Base-by-base conservation (phyloP, 1,140 invertebrate species). In the Mya arenaria region DNA sequence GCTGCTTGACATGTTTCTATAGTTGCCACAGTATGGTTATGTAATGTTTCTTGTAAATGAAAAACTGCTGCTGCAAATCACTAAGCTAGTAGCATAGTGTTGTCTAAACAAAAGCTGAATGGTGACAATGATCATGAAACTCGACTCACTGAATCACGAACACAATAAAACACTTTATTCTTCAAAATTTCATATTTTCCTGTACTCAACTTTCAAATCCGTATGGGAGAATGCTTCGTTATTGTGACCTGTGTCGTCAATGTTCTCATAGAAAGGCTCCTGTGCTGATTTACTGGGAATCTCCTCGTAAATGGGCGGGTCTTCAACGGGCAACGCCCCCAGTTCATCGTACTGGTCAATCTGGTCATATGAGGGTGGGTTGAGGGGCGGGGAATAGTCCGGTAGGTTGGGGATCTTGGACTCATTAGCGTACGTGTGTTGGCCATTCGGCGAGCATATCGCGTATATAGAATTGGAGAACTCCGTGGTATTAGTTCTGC, bases 361-460 rank as follows among this genome's bases (percentile, higher is more conserved):
- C 25, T 68, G 30, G 36, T 68, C 65, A 37, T 68, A 68, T n/a
- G 65, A 68, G n/a, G 65, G 65, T 37, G 65, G 65, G 19, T 68
- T 68, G 19, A 39, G 28, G 30, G 65, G 65, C 30, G 65, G 65
- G 25, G 65, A 17, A 68, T 68, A 68, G 15, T 28, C 65, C 2
- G 65, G 65, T 4, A 68, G 65, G 48, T 52, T 52, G 48, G 48
- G 48, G 25, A 52, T n/a, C 36, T 32, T 32, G 30, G 39, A 10
- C 2, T n/a, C 36, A 19, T 68, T 68, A 15, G n/a, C 65, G 36
- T 68, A 68, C 28, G 19, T n/a, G 36, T 39, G 1, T 5, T 19
- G 17, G 28, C 4, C 36, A 34, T 19, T 28, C 19, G 65, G 65
- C 25, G 28, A 6, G 39, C 65, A 68, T 17, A 68, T 68, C 19